phyloP scores from a whole-genome alignment of 2,888 invertebrate genomes.

The Troides aeacus region DNA sequence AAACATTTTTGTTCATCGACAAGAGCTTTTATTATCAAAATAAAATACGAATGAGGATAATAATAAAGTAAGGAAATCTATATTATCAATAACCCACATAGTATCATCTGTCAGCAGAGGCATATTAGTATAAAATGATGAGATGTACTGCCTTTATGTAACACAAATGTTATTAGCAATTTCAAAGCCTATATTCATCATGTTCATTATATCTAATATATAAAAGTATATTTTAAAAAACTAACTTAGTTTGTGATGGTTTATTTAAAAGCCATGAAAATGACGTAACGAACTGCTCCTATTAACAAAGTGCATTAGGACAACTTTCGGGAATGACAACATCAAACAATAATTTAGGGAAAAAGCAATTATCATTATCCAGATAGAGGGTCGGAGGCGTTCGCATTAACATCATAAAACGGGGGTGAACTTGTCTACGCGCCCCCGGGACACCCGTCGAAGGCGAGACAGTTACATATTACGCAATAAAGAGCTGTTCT shows the following conservation, averaged over 20 bases:
- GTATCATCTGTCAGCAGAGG: too few relatives aligned
- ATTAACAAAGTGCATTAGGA: conserved; percentile 38
- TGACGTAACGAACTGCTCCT: conserved; percentile 13
- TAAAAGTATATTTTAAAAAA: too few relatives aligned
- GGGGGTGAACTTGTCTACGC: conserved; percentile 69
- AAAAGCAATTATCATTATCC: conserved; percentile 78
- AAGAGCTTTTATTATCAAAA: too few relatives aligned
- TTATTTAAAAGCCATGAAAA: conserved; percentile 5
- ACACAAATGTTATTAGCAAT: too few relatives aligned
- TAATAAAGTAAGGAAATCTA: too few relatives aligned
- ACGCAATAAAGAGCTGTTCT: conserved; percentile 80
- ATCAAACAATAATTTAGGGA: conserved; percentile 79
- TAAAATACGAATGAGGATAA: too few relatives aligned
- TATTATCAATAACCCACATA: too few relatives aligned
- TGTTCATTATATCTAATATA: too few relatives aligned
- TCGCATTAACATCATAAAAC: conserved; percentile 78
- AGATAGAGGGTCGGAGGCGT: conserved; percentile 74
- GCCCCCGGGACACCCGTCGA: conserved; percentile 74
- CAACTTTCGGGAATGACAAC: conserved; percentile 68
- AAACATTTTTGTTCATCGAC: too few relatives aligned
- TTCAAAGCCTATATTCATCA: too few relatives aligned
- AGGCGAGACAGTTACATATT: conserved; percentile 78
- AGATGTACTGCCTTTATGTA: too few relatives aligned
- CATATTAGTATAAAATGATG: too few relatives aligned
- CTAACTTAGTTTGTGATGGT: not conserved